Conservation (phyloP, 2,797 vertebrate species). For the Ctenopoma multispine region DNA sequence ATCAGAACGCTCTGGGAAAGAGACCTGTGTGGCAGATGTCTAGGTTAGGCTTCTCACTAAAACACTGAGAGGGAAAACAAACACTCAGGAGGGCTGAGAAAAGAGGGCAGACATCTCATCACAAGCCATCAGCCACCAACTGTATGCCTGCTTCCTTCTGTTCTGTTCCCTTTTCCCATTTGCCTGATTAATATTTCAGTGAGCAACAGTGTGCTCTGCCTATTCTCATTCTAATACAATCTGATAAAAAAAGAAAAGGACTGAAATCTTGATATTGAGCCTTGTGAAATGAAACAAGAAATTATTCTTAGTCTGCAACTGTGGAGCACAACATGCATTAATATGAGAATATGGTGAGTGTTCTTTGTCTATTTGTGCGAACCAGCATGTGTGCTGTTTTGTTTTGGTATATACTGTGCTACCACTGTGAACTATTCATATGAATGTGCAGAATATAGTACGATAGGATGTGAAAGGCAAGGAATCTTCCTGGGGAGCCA, state of each 20-base stretch:
- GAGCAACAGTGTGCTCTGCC: conserved; percentile 40
- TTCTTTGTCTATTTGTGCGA: conserved; percentile 9
- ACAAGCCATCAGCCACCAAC: conserved; percentile 54
- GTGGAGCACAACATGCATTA: conserved; percentile 6
- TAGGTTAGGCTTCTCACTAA: conserved; percentile 51
- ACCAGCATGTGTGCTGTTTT: conserved; percentile 9
- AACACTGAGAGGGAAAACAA: conserved; percentile 73
- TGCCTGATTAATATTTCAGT: conserved; percentile 74
- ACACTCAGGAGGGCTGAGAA: conserved; percentile 63
- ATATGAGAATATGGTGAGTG: conserved; percentile 5
- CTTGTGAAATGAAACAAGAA: conserved; percentile 8
- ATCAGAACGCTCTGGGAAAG: background rate
- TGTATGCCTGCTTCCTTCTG: conserved; percentile 68
- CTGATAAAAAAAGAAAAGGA: conserved; percentile 8
- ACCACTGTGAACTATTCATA: background rate
- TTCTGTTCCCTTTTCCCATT: conserved; percentile 55
- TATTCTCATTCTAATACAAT: conserved; percentile 30
- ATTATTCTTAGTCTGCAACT: conserved; percentile 5
- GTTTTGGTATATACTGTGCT: conserved; percentile 18
- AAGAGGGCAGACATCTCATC: conserved; percentile 58
- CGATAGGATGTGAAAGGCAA: conserved; percentile 31
- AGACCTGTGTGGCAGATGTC: conserved; percentile 61
- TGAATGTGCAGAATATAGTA: conserved; percentile 24
- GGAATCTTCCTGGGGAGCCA: conserved; percentile 44
- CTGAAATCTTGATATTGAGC: conserved; percentile 29